A percentile compares a stretch with the other conserved stretches of the same genome.
phyloP scores from a whole-genome alignment of 2,797 vertebrate species.

The Siniperca obscura region DNA sequence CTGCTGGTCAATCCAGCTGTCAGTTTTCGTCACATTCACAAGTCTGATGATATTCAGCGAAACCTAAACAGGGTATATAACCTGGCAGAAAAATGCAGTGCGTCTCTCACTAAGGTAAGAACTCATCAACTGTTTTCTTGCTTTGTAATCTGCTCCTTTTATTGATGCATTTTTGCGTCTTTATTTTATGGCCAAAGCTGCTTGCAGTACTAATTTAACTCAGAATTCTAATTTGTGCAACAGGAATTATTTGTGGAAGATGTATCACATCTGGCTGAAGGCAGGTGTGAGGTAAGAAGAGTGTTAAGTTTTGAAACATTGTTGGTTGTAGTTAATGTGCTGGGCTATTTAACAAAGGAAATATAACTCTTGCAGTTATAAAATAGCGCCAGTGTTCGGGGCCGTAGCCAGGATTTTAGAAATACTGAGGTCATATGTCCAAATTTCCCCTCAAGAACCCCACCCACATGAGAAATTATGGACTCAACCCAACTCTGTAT shows the following conservation, averaged over 20 bases:
- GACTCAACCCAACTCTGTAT: neutral
- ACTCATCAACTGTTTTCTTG: neutral
- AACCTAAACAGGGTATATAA: neutral
- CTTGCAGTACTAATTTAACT: neutral
- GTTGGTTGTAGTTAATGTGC: neutral
- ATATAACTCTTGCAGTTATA: neutral
- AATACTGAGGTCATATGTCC: too few species aligned
- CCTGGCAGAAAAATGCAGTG: rapidly evolving
- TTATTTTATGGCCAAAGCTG: neutral
- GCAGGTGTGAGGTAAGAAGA: neutral
- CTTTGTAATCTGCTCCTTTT: neutral
- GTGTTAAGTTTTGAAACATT: neutral
- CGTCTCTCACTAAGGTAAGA: neutral
- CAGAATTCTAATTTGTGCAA: neutral
- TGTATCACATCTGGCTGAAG: neutral
- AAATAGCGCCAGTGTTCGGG: neutral
- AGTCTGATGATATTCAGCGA: neutral
- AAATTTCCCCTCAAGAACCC: too few species aligned
- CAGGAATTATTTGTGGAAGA: neutral
- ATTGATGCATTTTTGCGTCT: neutral
- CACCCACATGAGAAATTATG: too few species aligned
- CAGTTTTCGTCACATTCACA: neutral
- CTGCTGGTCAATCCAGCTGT: neutral
- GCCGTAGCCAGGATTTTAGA: too few species aligned
- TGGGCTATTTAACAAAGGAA: neutral